These are phyloP conservation scores for Xiphydria camelus DNA, from an alignment of 2,888 invertebrate genomes.

Conservation along the genomic window DNA sequence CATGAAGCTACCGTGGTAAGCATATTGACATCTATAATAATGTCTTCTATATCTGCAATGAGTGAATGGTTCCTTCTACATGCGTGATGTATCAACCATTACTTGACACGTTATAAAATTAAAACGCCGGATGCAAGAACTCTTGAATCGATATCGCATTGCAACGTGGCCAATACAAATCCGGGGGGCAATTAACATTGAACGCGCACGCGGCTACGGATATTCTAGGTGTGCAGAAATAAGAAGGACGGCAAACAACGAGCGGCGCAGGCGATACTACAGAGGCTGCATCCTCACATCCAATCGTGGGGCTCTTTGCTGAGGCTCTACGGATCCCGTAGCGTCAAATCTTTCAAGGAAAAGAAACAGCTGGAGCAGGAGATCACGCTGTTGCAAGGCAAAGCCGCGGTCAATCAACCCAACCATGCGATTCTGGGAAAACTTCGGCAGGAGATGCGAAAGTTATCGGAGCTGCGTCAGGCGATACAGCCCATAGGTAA, in stretches of 20 bases:
- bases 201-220: too few relatives aligned
- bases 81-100: too few relatives aligned
- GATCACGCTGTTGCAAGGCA: conserved; percentile 86
- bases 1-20: conserved; percentile 79
- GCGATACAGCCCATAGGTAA: conserved; percentile 62
- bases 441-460: conserved; percentile 79
- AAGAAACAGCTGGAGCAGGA: conserved; percentile 91
- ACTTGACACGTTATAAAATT: too few relatives aligned
- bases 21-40: conserved; percentile 7
- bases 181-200: too few relatives aligned
- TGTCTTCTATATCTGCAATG: not conserved
- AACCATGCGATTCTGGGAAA: conserved; percentile 90
- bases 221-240: conserved; percentile 77
- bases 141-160: too few relatives aligned
- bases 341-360: conserved; percentile 88
- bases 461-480: conserved; percentile 67
- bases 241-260: conserved; percentile 96
- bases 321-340: conserved; percentile 88
- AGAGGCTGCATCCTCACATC: conserved; percentile 92
- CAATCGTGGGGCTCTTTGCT: conserved; percentile 93
- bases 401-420: conserved; percentile 87
- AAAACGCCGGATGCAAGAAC: too few relatives aligned
- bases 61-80: too few relatives aligned
- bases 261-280: conserved; percentile 90
- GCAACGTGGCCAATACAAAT: too few relatives aligned